Base-by-base conservation (phyloP, 2,888 invertebrate species). In the Mesorhabditis spiculigera region DNA sequence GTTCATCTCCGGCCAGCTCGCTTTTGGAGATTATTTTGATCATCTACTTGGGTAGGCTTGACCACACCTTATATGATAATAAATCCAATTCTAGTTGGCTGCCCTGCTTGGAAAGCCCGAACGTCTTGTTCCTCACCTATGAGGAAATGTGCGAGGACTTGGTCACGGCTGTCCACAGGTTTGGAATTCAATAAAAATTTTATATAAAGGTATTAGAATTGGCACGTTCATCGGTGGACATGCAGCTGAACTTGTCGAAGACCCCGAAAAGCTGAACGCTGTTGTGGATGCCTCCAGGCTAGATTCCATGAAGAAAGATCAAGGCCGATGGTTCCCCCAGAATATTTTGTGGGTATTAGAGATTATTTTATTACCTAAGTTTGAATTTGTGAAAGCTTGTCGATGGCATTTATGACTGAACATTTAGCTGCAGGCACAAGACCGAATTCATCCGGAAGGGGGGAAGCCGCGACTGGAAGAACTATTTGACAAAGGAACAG, bases 401-500 rank as follows among this genome's bases (percentile, higher is more conserved):
- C 58, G n/a, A 50, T 50, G 58, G n/a, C 58, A 50, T 50, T n/a
- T 28, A 28, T 28, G 28, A 28, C 28, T 28, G 28, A 50, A 13
- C n/a, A 50, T 50, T 50, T 50, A 50, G 58, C 58, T 82, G 66
- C 72, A 81, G 83, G 58, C 76, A 76, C 68, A 75, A 78, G 43
- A 69, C 75, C n/a, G 79, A 80, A 13, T 85, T 85, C 75, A 83
- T 85, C 64, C 80, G 85, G 4, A 84, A 85, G 71, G 85, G 85
- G 6, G 79, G 80, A 62, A 78, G 73, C 50, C 73, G 84, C 8
- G 84, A 85, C 70, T 85, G 85, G 85, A 83, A 82, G 74, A 84
- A 84, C 68, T 75, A 85, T 68, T 77, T 85, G 72, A 81, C 75
- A 43, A 66, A 74, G 45, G 82, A 82, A 68, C 85, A 85, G 67